A percentile compares a stretch with the other conserved stretches of the same genome.
phyloP scores from a whole-genome alignment of 2,797 vertebrate genomes.

The Gymnopithys bicolor region DNA sequence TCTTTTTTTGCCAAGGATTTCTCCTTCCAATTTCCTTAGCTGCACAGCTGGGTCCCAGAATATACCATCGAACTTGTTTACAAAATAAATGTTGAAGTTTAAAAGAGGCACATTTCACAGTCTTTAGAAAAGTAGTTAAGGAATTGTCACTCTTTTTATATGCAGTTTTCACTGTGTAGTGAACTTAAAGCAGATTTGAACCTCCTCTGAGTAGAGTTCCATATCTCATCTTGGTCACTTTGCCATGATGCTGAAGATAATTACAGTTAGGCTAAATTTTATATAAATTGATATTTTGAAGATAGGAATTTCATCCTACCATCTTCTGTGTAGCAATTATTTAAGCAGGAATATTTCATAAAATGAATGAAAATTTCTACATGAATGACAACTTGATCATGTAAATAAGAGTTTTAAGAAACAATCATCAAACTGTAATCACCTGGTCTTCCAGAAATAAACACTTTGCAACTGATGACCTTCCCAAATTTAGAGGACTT shows the following conservation, averaged over 20 bases:
- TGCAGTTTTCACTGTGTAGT: background rate
- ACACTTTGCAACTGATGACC: background rate
- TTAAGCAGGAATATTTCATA: background rate
- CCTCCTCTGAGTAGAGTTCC: background rate
- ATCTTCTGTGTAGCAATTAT: background rate
- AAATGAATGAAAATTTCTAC: background rate
- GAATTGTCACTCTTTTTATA: background rate
- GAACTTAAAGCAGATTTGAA: background rate
- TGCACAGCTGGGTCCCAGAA: background rate
- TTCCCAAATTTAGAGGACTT: constrained; percentile 8
- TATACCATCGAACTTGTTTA: background rate
- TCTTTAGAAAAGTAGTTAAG: background rate
- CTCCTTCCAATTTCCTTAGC: background rate
- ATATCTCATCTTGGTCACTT: background rate
- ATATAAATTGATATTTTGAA: background rate
- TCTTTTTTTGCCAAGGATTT: background rate
- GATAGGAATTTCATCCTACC: background rate
- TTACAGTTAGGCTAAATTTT: background rate
- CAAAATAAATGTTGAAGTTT: background rate
- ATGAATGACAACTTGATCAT: background rate
- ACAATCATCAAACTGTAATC: background rate
- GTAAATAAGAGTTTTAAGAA: background rate
- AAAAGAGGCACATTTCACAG: background rate
- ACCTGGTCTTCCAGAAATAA: background rate
- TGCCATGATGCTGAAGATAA: background rate